Evolutionary conservation across 2,113 vertebrate genomes (phyloP).

Genomic region (Plectropomus leopardus): DNA sequence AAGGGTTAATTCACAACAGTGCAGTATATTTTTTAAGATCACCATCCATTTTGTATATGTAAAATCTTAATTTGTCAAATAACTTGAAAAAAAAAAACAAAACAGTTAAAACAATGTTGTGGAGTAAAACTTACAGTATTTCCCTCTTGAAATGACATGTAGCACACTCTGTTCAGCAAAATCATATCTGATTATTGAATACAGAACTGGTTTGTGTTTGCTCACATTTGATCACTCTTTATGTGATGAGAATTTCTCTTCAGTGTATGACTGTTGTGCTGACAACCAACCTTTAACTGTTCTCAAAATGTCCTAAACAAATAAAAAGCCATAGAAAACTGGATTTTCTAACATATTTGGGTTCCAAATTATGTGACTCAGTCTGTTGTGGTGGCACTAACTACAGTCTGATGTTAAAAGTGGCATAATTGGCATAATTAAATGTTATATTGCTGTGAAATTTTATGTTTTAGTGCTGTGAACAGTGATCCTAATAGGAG

Average conservation of each 20-base stretch:
- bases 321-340: neutral
- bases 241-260: neutral
- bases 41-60: no score
- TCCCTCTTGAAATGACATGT: neutral
- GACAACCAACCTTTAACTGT: no score
- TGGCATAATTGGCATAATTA: constrained; percentile 1
- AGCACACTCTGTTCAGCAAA: neutral
- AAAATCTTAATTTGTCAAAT: neutral
- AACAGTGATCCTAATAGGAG: constrained; percentile 2
- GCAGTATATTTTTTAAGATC: neutral
- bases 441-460: neutral
- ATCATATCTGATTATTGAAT: neutral
- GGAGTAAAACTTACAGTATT: neutral
- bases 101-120: neutral
- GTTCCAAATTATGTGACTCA: neutral
- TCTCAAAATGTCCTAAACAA: neutral
- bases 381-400: neutral
- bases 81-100: neutral
- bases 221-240: neutral
- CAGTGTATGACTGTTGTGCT: neutral
- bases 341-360: neutral
- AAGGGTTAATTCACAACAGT: neutral
- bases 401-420: neutral
- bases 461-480: neutral
- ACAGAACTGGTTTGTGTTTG: neutral